These are phyloP conservation scores for Chrysolina oricalcia DNA, from an alignment of 2,888 invertebrate genomes.

Conservation along the genomic window DNA sequence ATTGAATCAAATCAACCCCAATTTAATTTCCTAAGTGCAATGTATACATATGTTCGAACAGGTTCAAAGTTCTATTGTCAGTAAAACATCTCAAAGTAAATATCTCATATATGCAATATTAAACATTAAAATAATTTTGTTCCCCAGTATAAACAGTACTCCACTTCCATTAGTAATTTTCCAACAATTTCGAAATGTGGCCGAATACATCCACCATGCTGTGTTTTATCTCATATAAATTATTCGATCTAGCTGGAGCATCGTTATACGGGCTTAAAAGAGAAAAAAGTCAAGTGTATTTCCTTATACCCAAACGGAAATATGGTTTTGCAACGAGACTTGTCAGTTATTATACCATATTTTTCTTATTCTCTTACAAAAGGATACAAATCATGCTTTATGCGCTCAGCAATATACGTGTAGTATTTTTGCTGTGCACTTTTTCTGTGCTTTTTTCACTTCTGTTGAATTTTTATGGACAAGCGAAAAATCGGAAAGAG, in stretches of 20 bases:
- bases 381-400: not conserved
- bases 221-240: not conserved
- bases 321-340: not conserved
- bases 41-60: too few relatives aligned
- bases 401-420: not conserved
- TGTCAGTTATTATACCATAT: not conserved
- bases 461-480: not conserved
- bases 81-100: too few relatives aligned
- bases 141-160: too few relatives aligned
- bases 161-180: not conserved
- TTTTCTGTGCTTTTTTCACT: not conserved
- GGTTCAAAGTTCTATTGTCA: too few relatives aligned
- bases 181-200: not conserved
- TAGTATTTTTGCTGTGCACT: slow-evolving; percentile 31
- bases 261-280: not conserved
- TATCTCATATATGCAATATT: too few relatives aligned
- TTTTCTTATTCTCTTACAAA: not conserved
- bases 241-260: not conserved
- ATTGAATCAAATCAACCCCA: not conserved
- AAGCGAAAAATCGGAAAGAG: not conserved
- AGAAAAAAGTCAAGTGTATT: not conserved
- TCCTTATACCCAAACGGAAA: not conserved
- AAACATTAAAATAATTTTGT: too few relatives aligned
- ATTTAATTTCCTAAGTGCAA: too few relatives aligned
- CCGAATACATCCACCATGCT: not conserved